phyloP scores from a whole-genome alignment of 1,140 invertebrate species.

The Anoplophora glabripennis region DNA sequence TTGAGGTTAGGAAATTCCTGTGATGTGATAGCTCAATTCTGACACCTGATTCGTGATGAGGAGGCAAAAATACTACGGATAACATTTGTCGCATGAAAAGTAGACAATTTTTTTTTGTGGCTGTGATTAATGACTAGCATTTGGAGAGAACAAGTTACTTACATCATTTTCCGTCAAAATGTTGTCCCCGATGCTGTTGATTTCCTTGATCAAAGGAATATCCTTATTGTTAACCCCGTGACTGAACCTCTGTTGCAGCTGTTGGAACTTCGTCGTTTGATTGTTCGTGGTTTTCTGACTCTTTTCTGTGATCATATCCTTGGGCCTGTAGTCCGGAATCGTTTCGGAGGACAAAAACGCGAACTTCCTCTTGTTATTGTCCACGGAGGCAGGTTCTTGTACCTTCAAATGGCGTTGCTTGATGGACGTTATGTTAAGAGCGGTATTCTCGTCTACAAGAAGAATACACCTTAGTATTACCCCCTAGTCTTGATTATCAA shows the following conservation, averaged over 20 bases:
- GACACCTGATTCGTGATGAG: no score
- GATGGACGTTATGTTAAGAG: conserved; percentile 68
- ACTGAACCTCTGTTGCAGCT: conserved; percentile 70
- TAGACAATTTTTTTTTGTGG: no score
- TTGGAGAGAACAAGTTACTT: conserved; percentile 20
- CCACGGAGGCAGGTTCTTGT: conserved; percentile 40
- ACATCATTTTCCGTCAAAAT: conserved; percentile 59
- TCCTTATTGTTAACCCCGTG: conserved; percentile 52
- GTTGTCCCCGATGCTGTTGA: conserved; percentile 52
- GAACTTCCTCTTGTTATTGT: conserved; percentile 81
- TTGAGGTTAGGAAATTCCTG: no score
- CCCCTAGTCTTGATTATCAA: no score
- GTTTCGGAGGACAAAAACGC: conserved; percentile 80
- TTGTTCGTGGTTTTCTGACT: conserved; percentile 71
- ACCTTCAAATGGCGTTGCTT: conserved; percentile 49
- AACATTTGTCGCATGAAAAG: no score
- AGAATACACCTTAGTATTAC: background rate
- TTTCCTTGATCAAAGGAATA: conserved; percentile 57
- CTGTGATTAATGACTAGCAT: no score
- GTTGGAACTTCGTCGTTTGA: conserved; percentile 72
- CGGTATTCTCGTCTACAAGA: conserved; percentile 36
- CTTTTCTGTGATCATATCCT: conserved; percentile 51
- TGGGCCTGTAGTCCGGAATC: conserved; percentile 77
- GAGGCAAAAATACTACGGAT: no score
- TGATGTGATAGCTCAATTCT: no score